phyloP scores from a whole-genome alignment of 2,113 vertebrate genomes.

The Centropristis striata region DNA sequence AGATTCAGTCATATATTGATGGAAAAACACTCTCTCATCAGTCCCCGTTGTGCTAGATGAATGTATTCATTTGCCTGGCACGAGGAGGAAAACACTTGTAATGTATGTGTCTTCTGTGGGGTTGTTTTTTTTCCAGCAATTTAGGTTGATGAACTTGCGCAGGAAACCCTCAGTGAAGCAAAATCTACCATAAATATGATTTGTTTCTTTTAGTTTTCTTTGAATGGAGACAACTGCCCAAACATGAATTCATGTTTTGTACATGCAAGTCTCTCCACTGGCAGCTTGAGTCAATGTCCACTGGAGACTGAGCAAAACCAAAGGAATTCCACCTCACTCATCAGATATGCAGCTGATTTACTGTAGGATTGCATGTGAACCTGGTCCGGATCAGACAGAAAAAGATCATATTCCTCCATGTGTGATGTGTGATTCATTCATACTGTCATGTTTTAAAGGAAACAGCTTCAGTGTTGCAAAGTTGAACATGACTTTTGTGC shows the following conservation, averaged over 20 bases:
- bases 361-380: neutral
- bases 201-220: constrained; percentile 19
- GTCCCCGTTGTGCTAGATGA: neutral
- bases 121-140: constrained; percentile 5
- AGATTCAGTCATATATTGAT: constrained; percentile 31
- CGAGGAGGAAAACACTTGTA: neutral
- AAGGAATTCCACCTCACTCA: constrained; percentile 27
- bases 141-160: neutral
- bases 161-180: neutral
- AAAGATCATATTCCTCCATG: neutral
- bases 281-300: constrained; percentile 3
- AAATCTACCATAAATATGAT: neutral
- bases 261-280: neutral
- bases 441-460: neutral
- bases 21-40: constrained; percentile 34
- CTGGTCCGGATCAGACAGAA: neutral
- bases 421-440: neutral
- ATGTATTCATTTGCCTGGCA: neutral
- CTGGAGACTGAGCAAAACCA: neutral
- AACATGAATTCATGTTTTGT: neutral
- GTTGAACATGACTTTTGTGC: neutral
- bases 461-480: neutral
- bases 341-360: constrained; percentile 26
- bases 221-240: neutral
- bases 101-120: neutral